Evolutionary conservation across 2,888 invertebrate species (phyloP).

Genomic region (Luperina nickerlii): DNA sequence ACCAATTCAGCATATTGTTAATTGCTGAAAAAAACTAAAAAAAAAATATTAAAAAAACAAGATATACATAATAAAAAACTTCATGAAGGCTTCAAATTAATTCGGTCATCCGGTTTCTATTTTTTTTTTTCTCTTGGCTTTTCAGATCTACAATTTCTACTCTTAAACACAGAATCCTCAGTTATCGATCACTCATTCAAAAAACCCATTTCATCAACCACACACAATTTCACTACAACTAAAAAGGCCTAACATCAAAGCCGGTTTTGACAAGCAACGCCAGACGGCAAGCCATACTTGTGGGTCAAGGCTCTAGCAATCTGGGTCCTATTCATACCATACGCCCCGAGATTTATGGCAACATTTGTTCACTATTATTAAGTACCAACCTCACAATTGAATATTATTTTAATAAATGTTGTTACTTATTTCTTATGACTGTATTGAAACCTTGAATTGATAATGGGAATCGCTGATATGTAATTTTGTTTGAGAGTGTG

Average conservation of each 20-base stretch:
- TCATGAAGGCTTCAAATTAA: background rate
- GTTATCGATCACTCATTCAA: background rate
- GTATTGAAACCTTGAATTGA: conserved; percentile 74
- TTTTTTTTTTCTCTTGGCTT: background rate
- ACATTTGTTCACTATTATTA: conserved; percentile 79
- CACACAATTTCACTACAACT: conserved; percentile 18
- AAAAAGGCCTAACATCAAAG: conserved; percentile 46
- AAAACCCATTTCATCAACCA: conserved; percentile 3
- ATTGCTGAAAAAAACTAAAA: background rate
- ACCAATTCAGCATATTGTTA: background rate
- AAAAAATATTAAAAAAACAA: background rate
- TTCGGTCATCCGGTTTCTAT: background rate
- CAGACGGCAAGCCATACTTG: conserved; percentile 45
- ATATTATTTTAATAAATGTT: conserved; percentile 81
- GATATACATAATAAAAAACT: background rate
- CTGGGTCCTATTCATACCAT: conserved; percentile 68
- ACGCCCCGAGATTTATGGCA: conserved; percentile 83
- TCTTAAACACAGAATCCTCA: background rate
- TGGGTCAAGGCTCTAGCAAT: conserved; percentile 68
- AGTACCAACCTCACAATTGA: conserved; percentile 79
- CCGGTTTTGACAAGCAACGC: conserved; percentile 50
- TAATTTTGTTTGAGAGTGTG: conserved; percentile 48
- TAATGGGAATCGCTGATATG: conserved; percentile 60
- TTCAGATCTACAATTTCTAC: background rate
- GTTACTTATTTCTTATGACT: conserved; percentile 66